phyloP scores from a whole-genome alignment of 2,797 vertebrate species.

The Pelochelys cantorii region DNA sequence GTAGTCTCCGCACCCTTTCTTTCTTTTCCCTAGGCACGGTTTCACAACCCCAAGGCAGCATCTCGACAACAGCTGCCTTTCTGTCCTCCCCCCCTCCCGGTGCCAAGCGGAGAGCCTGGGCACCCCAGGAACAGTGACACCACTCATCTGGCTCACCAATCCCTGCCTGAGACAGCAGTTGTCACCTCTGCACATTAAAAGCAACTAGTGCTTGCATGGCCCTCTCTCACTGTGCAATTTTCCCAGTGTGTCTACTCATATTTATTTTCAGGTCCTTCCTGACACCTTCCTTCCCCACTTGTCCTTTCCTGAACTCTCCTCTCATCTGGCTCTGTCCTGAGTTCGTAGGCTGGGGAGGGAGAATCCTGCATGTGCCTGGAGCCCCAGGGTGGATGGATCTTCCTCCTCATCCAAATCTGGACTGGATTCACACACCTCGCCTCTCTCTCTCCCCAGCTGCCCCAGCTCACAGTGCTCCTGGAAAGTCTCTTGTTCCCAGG shows the following conservation, averaged over 20 bases:
- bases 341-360: not conserved
- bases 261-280: not conserved
- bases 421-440: not conserved
- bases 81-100: not conserved
- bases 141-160: not conserved
- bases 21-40: not conserved
- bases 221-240: not conserved
- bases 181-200: not conserved
- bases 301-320: not conserved
- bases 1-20: not conserved
- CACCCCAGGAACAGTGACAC: not conserved
- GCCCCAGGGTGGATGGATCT: not conserved
- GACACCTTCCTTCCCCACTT: not conserved
- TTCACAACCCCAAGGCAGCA: not conserved
- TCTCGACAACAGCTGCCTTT: not conserved
- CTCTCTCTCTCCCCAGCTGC: not conserved
- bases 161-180: not conserved
- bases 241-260: not conserved
- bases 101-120: not conserved
- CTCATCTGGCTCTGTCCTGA: not conserved
- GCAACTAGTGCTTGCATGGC: not conserved
- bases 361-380: not conserved
- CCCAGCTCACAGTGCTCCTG: not conserved
- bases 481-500: not conserved
- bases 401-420: not conserved